Conservation (phyloP, 2,888 invertebrate species). For the Clunio marinus region DNA sequence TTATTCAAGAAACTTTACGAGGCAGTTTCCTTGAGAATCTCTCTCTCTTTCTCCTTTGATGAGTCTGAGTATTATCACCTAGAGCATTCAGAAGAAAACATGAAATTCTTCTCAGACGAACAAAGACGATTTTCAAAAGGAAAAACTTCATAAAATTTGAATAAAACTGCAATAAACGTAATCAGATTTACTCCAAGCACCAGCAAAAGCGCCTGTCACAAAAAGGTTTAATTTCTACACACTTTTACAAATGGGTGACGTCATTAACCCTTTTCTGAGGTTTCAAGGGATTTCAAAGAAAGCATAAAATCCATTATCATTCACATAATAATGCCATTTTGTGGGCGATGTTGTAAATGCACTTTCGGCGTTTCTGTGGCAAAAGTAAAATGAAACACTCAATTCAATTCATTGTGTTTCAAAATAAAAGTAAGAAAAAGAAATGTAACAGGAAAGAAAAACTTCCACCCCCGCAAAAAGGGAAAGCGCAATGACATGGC, state of each 20-base stretch:
- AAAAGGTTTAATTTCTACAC: constrained; percentile 23
- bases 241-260: constrained; percentile 26
- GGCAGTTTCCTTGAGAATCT: neutral
- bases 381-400: neutral
- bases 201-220: neutral
- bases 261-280: constrained; percentile 33
- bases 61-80: constrained; percentile 31
- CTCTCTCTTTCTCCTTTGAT: neutral
- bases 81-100: neutral
- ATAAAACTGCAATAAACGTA: constrained; percentile 38
- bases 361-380: neutral
- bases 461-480: neutral
- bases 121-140: neutral
- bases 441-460: constrained; percentile 1
- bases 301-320: constrained; percentile 28
- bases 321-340: constrained; percentile 36
- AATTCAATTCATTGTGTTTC: neutral
- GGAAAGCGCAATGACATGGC: constrained; percentile 35
- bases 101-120: neutral
- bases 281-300: neutral
- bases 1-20: neutral
- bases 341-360: constrained; percentile 23
- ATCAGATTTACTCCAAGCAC: constrained; percentile 35
- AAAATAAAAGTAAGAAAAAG: neutral
- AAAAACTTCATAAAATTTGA: constrained; percentile 35